Percentiles rank a stretch among this genome's conserved stretches.
Evolutionary conservation across 2,797 vertebrate species (phyloP).

Genomic region (Leptatherina wallacei): DNA sequence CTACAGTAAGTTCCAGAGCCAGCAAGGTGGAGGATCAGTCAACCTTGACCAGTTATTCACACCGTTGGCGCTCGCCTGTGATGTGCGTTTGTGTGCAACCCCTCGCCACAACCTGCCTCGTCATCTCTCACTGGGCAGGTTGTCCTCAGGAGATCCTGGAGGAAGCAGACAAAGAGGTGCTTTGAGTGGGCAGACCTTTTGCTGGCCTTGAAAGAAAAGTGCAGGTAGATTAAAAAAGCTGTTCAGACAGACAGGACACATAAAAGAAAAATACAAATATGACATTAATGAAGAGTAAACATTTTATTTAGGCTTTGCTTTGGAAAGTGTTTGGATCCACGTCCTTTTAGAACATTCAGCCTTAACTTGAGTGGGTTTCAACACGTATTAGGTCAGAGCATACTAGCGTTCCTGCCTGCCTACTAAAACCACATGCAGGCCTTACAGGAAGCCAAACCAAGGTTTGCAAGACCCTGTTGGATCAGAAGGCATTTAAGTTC

Average conservation of each 20-base stretch:
- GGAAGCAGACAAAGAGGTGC: conserved; percentile 48
- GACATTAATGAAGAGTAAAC: conserved; percentile 20
- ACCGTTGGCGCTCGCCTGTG: conserved; percentile 51
- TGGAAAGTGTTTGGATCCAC: conserved; percentile 8
- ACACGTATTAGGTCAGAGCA: conserved; percentile 18
- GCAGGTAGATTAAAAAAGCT: conserved; percentile 5
- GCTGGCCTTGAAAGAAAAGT: conserved; percentile 18
- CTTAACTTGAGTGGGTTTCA: conserved; percentile 2
- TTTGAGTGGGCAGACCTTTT: conserved; percentile 42
- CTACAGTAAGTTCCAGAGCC: conserved; percentile 38
- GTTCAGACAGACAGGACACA: conserved; percentile 9
- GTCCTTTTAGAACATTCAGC: conserved; percentile 18
- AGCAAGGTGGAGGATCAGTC: conserved; percentile 15
- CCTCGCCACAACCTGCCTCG: conserved; percentile 37
- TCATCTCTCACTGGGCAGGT: conserved; percentile 41
- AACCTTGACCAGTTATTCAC: conserved; percentile 55
- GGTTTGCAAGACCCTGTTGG: conserved; percentile 23
- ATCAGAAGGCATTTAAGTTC: conserved; percentile 12
- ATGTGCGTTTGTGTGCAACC: conserved; percentile 40
- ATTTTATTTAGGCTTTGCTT: conserved; percentile 13
- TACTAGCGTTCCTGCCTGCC: conserved; percentile 25
- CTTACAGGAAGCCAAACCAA: conserved; percentile 11
- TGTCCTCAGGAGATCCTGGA: conserved; percentile 33
- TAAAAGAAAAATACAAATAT: conserved; percentile 27
- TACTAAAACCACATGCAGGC: conserved; percentile 24